phyloP scores from a whole-genome alignment of 2,113 vertebrate species.

The Fregata magnificens region DNA sequence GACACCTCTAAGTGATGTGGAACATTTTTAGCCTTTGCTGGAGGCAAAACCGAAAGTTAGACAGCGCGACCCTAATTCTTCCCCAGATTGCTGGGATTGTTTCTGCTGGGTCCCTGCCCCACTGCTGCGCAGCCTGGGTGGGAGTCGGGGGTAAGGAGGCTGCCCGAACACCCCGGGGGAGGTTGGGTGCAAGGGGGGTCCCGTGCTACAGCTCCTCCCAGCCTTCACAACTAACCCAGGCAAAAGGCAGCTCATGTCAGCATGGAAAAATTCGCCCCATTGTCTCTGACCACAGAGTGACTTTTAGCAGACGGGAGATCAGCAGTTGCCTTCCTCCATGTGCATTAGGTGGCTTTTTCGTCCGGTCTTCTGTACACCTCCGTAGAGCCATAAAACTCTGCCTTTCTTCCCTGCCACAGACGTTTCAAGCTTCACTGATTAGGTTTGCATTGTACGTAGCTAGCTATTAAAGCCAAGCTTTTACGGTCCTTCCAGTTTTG shows the following conservation, averaged over 20 bases:
- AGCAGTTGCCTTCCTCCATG: background rate
- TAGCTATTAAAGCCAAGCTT: constrained; percentile 45
- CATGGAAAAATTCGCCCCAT: rapidly evolving
- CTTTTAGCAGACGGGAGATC: background rate
- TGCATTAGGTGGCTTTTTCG: background rate
- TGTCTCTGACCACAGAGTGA: background rate
- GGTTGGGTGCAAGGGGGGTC: background rate
- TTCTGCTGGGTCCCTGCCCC: constrained; percentile 28
- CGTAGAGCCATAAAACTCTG: background rate
- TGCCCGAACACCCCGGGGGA: background rate
- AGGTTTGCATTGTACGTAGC: constrained; percentile 47
- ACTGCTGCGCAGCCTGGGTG: background rate
- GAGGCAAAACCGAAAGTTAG: constrained; percentile 45
- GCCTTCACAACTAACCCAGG: background rate
- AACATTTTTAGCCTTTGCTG: constrained; percentile 50
- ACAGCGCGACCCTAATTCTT: background rate
- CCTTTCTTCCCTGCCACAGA: constrained; percentile 4
- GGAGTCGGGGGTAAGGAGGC: background rate
- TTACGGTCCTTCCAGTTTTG: constrained; percentile 58
- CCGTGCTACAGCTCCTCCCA: background rate
- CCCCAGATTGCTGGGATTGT: background rate
- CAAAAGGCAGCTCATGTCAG: background rate
- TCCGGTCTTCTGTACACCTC: background rate
- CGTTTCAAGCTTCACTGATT: constrained; percentile 57
- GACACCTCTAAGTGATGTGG: constrained; percentile 52